A percentile compares a stretch with the other conserved stretches of the same genome.
phyloP scores from a whole-genome alignment of 2,888 invertebrate species.

The Ennomos erosarius region DNA sequence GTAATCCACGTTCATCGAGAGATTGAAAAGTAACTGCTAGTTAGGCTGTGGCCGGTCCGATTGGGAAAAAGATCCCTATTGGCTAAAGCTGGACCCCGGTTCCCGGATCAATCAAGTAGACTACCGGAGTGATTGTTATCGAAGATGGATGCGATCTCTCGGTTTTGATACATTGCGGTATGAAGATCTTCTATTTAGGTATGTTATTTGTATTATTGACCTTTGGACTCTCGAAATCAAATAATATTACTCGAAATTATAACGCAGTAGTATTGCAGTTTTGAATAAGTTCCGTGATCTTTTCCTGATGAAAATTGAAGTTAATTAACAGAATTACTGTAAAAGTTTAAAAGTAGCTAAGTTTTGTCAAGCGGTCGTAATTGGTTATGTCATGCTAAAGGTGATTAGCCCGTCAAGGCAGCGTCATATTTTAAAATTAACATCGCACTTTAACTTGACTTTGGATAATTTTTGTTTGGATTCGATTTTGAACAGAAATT shows the following conservation, averaged over 20 bases:
- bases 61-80: slow-evolving; percentile 76
- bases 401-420: too few relatives aligned
- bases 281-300: too few relatives aligned
- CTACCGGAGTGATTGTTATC: slow-evolving; percentile 65
- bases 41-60: slow-evolving; percentile 53
- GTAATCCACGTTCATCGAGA: slow-evolving; percentile 57
- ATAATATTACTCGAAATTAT: too few relatives aligned
- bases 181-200: slow-evolving; percentile 3
- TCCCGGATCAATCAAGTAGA: slow-evolving; percentile 67
- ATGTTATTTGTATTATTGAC: slow-evolving; percentile 6
- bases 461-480: not conserved
- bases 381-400: too few relatives aligned
- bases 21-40: slow-evolving; percentile 40
- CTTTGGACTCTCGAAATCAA: not conserved
- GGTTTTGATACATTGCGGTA: slow-evolving; percentile 42
- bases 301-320: too few relatives aligned
- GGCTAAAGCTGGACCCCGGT: slow-evolving; percentile 68
- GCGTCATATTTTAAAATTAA: too few relatives aligned
- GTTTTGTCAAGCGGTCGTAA: too few relatives aligned
- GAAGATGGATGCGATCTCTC: slow-evolving; percentile 47
- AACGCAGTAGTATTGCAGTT: too few relatives aligned
- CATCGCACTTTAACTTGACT: too few relatives aligned
- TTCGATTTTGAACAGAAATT: not conserved
- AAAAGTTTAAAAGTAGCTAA: too few relatives aligned
- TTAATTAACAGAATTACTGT: too few relatives aligned